These are phyloP conservation scores for Neopelma chrysocephalum DNA, from an alignment of 2,797 vertebrate genomes.

Conservation along the genomic window DNA sequence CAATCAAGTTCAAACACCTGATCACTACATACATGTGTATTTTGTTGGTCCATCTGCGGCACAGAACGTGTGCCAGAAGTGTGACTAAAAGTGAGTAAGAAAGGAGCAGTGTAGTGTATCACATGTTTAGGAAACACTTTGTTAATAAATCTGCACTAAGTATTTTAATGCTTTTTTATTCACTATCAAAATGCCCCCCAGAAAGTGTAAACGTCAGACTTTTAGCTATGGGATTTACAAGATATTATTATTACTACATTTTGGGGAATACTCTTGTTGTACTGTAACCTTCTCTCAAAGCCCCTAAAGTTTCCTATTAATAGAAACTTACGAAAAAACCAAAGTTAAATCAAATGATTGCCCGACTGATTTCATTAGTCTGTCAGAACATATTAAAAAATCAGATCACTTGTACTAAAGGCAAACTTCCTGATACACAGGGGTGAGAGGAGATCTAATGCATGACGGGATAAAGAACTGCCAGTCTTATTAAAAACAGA, in stretches of 20 bases:
- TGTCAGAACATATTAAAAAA: background rate
- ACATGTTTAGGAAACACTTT: background rate
- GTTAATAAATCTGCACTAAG: background rate
- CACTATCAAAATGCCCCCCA: background rate
- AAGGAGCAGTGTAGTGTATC: background rate
- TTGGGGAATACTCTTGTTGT: background rate
- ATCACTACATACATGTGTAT: slow-evolving; percentile 17
- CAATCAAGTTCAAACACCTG: slow-evolving; percentile 32
- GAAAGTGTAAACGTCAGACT: background rate
- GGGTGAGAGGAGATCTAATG: background rate
- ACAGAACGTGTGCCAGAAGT: slow-evolving; percentile 8
- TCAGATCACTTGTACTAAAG: background rate
- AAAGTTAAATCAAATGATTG: background rate
- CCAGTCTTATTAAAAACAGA: background rate
- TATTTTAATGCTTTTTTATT: background rate
- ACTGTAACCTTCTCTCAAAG: background rate
- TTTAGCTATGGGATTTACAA: background rate
- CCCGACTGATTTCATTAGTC: background rate
- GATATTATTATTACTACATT: background rate
- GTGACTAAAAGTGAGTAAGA: background rate
- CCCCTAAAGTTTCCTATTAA: background rate
- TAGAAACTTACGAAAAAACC: background rate
- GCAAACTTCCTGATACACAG: background rate
- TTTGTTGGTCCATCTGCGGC: background rate
- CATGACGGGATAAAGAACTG: background rate